phyloP scores from a whole-genome alignment of 2,113 vertebrate genomes.

The Axis porcinus region DNA sequence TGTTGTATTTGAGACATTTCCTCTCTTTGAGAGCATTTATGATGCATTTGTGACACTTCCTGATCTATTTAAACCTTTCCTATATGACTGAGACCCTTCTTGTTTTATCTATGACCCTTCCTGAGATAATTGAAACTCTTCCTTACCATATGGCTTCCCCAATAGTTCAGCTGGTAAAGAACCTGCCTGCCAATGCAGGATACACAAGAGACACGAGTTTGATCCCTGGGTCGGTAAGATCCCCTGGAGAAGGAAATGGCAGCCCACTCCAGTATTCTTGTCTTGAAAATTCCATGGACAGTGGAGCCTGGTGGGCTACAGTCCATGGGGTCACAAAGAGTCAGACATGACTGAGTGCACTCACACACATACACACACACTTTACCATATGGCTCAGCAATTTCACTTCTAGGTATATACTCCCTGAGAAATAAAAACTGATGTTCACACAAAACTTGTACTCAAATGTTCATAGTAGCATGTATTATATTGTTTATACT shows the following conservation, averaged over 20 bases:
- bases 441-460: constrained; percentile 26
- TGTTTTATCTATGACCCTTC: constrained; percentile 28
- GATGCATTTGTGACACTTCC: background rate
- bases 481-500: background rate
- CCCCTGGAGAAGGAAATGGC: background rate
- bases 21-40: constrained; percentile 13
- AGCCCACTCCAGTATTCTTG: background rate
- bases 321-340: background rate
- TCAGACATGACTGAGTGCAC: background rate
- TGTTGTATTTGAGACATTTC: background rate
- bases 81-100: background rate
- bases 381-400: background rate
- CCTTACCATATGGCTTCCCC: background rate
- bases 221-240: background rate
- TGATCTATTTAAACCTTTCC: background rate
- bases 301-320: background rate
- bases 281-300: background rate
- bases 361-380: background rate
- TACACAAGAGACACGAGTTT: background rate
- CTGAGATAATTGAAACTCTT: background rate
- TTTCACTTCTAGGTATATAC: background rate
- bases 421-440: background rate
- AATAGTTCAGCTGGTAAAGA: background rate
- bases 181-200: background rate
- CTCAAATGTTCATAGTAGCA: background rate